Percentiles rank a stretch among this genome's conserved stretches.
Evolutionary conservation across 2,113 vertebrate species (phyloP).

Genomic region (Hippopotamus amphibius): DNA sequence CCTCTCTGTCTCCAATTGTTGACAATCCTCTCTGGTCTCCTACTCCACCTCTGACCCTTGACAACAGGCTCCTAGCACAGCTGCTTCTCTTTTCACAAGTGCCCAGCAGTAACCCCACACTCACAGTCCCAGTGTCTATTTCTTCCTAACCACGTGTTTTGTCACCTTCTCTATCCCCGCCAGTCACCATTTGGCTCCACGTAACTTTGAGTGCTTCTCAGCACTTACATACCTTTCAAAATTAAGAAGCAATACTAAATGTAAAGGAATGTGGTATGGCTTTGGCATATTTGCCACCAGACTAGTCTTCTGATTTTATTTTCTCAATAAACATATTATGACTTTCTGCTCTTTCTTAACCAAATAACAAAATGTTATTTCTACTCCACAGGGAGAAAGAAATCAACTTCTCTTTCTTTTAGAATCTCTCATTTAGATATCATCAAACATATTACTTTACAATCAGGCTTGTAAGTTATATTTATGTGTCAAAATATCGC

Average conservation of each 20-base stretch:
- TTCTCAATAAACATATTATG: background rate
- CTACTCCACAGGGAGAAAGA: accelerated
- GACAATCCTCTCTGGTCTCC: background rate
- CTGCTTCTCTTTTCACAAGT: background rate
- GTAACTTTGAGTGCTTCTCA: background rate
- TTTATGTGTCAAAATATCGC: background rate
- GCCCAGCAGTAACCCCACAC: accelerated
- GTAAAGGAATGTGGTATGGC: background rate
- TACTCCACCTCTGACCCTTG: accelerated
- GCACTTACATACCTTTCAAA: background rate
- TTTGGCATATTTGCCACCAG: background rate
- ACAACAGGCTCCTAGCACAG: accelerated
- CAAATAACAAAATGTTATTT: background rate
- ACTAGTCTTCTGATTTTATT: background rate
- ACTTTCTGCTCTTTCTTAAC: background rate
- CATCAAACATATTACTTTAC: background rate
- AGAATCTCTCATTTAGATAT: background rate
- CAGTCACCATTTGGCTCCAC: background rate
- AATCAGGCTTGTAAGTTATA: background rate
- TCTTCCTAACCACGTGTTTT: background rate
- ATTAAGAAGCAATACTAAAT: background rate
- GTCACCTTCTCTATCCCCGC: background rate
- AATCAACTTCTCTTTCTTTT: background rate
- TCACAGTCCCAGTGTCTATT: background rate
- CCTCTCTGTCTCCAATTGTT: background rate